Evolutionary conservation across 2,888 invertebrate species (phyloP), one percentile per base, ranked within the genome.

Genomic region (Acleris laterana): DNA sequence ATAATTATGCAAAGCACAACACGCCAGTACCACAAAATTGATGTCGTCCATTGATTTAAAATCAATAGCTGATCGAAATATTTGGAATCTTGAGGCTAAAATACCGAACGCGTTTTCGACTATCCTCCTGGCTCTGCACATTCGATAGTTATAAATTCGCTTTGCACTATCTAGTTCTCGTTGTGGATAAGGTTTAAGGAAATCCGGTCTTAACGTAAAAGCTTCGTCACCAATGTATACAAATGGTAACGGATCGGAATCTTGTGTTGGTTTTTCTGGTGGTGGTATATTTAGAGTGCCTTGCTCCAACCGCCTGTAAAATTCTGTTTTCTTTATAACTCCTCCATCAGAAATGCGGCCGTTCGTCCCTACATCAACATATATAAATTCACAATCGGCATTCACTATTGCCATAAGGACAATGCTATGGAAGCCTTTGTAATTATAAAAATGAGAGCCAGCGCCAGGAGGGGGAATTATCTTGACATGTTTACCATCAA

Each of bases 91-190:
- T 42, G 49, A 17, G 52, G 62, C 59, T 66, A 66, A 38, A 58
- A 65, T 49, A 67, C 70, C 55, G 63, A 38, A 38, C 38, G 38
- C 67, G 60, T 70, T 71, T 68, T 69, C 70, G 55, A 69, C 66
- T 48, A 69, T 62, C 46, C 70, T 60, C 49, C 70, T 52, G 17
- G 72, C 68, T 69, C 72, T 69, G 56, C 53, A 69, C 7, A 70
- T 9, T 65, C 69, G 60, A 59, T 70, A 70, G 56, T 72, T 70
- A 58, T 53, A 72, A 22, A 69, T 71, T 62, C 63, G 62, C 58
- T 60, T 67, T 51, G 50, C 50, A 49, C 51, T 19, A 55, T 49
- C 55, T 42, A 55, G 32, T 17, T 17, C 38, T 38, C 13, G 38
- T 57, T 69, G 64, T 60, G 59, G 50, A 60, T 63, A 70, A 52